These are phyloP conservation scores for Mormyrops attenuatus DNA, from an alignment of 2,797 vertebrate species.

Conservation along the genomic window DNA sequence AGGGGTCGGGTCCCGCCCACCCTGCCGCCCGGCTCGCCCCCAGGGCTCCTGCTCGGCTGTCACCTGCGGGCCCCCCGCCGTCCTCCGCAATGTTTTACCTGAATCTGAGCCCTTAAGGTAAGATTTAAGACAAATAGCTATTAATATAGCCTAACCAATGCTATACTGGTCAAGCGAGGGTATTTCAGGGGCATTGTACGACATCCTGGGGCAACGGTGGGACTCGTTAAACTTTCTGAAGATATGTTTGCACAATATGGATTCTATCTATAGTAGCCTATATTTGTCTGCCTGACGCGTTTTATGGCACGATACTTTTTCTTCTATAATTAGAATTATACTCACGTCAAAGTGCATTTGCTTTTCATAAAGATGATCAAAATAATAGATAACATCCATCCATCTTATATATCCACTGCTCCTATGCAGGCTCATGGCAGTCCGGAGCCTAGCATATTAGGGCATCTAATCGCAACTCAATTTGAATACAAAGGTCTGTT, in stretches of 20 bases:
- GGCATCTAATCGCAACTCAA: neutral
- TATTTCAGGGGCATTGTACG: slow-evolving; percentile 72
- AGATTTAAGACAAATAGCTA: slow-evolving; percentile 66
- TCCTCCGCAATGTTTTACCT: too few species aligned
- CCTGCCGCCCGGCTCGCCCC: too few species aligned
- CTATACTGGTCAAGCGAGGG: slow-evolving; percentile 71
- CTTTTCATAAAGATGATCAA: neutral
- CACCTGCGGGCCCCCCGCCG: too few species aligned
- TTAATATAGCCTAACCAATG: slow-evolving; percentile 72
- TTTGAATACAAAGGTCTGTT: neutral
- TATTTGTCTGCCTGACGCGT: neutral
- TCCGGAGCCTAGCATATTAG: neutral
- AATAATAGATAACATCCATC: neutral
- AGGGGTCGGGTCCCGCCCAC: too few species aligned
- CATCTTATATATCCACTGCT: neutral
- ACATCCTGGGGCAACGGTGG: slow-evolving; percentile 57
- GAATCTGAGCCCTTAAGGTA: slow-evolving; percentile 54
- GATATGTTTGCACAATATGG: slow-evolving; percentile 40
- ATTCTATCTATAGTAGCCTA: neutral
- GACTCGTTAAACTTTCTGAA: slow-evolving; percentile 72
- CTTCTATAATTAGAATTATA: neutral
- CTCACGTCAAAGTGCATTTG: neutral
- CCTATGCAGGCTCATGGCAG: neutral
- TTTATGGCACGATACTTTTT: neutral
- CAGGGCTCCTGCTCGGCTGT: too few species aligned